Percentiles rank a stretch among this genome's conserved stretches.
Conservation (phyloP, 2,113 vertebrate species). For the Neotoma lepida region DNA sequence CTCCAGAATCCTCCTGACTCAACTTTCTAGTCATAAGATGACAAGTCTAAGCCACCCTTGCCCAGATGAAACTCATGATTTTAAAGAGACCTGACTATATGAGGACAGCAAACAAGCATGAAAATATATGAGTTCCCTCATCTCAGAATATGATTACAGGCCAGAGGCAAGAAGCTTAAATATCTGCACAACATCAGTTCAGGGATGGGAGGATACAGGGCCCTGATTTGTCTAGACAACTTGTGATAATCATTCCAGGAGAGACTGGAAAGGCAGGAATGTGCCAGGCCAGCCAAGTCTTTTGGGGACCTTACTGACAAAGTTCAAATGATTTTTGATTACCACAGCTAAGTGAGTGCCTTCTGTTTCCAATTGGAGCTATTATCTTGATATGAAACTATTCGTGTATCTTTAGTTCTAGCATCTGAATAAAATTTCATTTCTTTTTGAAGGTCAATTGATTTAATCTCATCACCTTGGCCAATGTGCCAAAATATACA, state of each 20-base stretch:
- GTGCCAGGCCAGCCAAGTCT: background rate
- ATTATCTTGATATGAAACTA: background rate
- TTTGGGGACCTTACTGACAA: background rate
- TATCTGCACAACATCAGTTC: background rate
- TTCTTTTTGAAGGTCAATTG: constrained; percentile 41
- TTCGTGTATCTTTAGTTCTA: background rate
- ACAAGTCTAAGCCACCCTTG: background rate
- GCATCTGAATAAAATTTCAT: background rate
- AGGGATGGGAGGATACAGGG: background rate
- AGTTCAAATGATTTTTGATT: background rate
- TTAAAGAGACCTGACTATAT: background rate
- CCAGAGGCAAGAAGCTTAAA: background rate
- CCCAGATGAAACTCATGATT: background rate
- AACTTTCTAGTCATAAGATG: background rate
- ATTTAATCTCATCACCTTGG: constrained; percentile 14
- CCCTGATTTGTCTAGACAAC: background rate
- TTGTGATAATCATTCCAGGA: background rate
- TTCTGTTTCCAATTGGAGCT: constrained; percentile 2
- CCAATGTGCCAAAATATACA: constrained; percentile 29
- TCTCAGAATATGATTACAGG: background rate
- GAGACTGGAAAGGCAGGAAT: background rate
- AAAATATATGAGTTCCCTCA: background rate
- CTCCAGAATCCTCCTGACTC: background rate
- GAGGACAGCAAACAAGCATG: background rate
- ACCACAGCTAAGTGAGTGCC: background rate